Evolutionary conservation across 2,113 vertebrate genomes (phyloP).

Genomic region (Cephalopholis sonnerati): DNA sequence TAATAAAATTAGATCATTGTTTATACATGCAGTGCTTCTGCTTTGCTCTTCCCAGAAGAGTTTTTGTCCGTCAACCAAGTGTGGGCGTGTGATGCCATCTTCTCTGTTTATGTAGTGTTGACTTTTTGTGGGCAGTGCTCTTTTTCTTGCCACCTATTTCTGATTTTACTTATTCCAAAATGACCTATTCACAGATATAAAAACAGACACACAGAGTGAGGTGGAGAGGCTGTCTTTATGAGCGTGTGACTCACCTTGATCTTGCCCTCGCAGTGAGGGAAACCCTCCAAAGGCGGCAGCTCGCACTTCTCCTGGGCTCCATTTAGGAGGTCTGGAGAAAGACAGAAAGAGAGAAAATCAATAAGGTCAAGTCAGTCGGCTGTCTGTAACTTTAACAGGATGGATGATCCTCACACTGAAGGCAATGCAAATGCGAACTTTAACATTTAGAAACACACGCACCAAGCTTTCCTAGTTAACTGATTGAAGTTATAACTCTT

Average conservation of each 20-base stretch:
- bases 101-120: neutral
- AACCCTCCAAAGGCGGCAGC: slow-evolving; percentile 96
- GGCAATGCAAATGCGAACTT: neutral
- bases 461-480: no score
- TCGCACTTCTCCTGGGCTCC: slow-evolving; percentile 99
- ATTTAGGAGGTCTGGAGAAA: slow-evolving; percentile 92
- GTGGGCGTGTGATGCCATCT: neutral
- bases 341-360: slow-evolving; percentile 44
- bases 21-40: neutral
- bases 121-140: neutral
- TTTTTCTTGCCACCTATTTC: neutral
- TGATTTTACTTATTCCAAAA: neutral
- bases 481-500: no score
- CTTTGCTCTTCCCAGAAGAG: neutral
- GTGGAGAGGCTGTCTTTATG: neutral
- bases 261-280: slow-evolving; percentile 98
- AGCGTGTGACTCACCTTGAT: slow-evolving; percentile 88
- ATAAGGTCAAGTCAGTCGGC: slow-evolving; percentile 39
- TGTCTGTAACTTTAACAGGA: slow-evolving; percentile 8
- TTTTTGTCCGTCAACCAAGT: slow-evolving; percentile 6
- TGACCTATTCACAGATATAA: neutral
- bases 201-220: neutral
- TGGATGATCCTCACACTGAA: neutral
- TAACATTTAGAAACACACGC: neutral
- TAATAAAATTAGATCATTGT: neutral